Evolutionary conservation across 2,888 invertebrate genomes (phyloP).

Genomic region (Cephonodes hylas): DNA sequence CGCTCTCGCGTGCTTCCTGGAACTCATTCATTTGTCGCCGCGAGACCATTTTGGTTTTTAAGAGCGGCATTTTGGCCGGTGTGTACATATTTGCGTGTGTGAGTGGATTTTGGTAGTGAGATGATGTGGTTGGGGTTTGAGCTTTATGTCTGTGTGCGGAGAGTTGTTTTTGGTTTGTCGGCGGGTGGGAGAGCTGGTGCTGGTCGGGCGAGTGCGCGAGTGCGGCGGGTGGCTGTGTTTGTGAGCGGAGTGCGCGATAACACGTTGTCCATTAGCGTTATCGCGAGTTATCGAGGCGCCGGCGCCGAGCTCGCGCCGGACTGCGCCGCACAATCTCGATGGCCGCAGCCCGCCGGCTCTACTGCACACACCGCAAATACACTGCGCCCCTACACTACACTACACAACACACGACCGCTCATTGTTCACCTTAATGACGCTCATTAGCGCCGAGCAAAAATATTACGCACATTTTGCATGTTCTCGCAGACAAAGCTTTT

Average conservation of each 20-base stretch:
- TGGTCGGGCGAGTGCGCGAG: conserved; percentile 40
- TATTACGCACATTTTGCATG: too few relatives aligned
- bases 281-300: conserved; percentile 73
- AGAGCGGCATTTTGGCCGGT: background rate
- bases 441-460: too few relatives aligned
- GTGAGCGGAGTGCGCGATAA: conserved; percentile 60
- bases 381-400: background rate
- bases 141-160: background rate
- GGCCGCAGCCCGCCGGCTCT: background rate
- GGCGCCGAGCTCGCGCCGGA: conserved; percentile 47
- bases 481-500: too few relatives aligned
- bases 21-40: conserved; percentile 64
- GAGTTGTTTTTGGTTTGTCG: conserved; percentile 23
- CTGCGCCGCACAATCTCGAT: conserved; percentile 1
- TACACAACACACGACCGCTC: background rate
- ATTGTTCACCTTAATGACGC: too few relatives aligned
- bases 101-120: background rate
- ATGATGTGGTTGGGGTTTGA: conserved; percentile 22
- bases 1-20: conserved; percentile 68
- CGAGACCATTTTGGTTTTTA: conserved; percentile 8
- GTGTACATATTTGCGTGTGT: background rate
- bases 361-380: background rate
- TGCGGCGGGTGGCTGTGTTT: conserved; percentile 47
- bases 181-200: conserved; percentile 33
- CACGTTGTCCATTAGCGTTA: conserved; percentile 75